phyloP scores from a whole-genome alignment of 2,113 vertebrate genomes.

The Oenanthe melanoleuca region DNA sequence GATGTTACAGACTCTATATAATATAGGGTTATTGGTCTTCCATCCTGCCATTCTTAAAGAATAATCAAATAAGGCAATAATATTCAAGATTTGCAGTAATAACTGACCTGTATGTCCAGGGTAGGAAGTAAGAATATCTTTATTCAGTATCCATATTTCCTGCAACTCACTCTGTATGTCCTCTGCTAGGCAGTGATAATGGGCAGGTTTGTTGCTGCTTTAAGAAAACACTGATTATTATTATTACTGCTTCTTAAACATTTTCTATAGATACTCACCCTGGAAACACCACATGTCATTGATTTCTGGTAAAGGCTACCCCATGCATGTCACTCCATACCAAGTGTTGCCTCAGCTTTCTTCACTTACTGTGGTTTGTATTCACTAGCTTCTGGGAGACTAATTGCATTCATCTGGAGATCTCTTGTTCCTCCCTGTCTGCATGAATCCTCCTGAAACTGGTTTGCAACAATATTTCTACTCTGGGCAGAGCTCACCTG shows the following conservation, averaged over 20 bases:
- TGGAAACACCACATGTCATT: background rate
- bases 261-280: background rate
- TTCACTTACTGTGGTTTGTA: background rate
- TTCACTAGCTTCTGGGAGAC: background rate
- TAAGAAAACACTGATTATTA: background rate
- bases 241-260: background rate
- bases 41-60: background rate
- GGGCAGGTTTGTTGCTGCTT: background rate
- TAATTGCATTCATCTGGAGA: background rate
- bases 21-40: background rate
- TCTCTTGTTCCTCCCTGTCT: background rate
- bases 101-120: background rate
- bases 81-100: background rate
- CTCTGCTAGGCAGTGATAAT: background rate
- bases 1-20: background rate
- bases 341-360: background rate
- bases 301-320: background rate
- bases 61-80: background rate
- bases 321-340: background rate
- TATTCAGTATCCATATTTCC: background rate
- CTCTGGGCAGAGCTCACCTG: background rate
- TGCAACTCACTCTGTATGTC: accelerated
- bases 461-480: background rate
- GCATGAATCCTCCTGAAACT: background rate
- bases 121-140: background rate